Evolutionary conservation across 64 coral and sea anemone species (phyloP), one percentile per base, ranked within the genome.

Genomic region (Pocillopora damicornis): DNA sequence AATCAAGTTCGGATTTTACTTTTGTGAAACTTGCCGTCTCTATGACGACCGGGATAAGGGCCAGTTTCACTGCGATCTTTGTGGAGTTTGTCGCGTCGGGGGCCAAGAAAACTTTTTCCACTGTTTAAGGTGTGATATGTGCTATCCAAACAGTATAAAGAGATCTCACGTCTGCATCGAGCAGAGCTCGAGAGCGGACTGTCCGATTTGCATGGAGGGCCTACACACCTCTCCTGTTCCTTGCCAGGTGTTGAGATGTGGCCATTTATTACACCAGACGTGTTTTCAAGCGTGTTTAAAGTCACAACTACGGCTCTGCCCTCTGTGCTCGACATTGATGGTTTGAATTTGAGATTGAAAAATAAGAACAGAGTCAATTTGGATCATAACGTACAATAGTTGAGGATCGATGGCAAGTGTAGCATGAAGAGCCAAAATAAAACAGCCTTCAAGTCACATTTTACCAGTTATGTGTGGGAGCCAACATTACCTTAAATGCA

Each of bases 21-120:
- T 95, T 35, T 99, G 97, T 81, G 38, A 81, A 13, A 87, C 77
- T 59, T 99, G 97, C 35, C 93, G 97, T 17, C 63, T 99, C 1
- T 99, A 93, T 73, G 97, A 99, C 65, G 97, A 99, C 81, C 58
- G 82, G 5, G 93, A 95, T 56, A 99, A 95, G 67, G 97, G 97
- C 58, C 97, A 99, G 17, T 99, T 95, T 74, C 97, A 99, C 76
- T 99, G 97, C 60, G 84, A 93, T 9, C 83, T 82, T 22, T 99
- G 97, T 86, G 97, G 97, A 13, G 37, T 99, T 76, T 99, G 97
- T 61, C 88, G 97, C 59, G 88, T 87, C 42, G 97, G 97, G 45
- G 97, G 97, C 22, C 66, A 79, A 60, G 97, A 99, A 4, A 99
- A 99, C 26, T 99, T 73, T 59, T 89, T 92, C 66, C 97, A 99